Percentiles rank a stretch among this genome's conserved stretches.
Evolutionary conservation across 1,140 invertebrate genomes (phyloP).

Genomic region (honey bee (Apis mellifera)): DNA sequence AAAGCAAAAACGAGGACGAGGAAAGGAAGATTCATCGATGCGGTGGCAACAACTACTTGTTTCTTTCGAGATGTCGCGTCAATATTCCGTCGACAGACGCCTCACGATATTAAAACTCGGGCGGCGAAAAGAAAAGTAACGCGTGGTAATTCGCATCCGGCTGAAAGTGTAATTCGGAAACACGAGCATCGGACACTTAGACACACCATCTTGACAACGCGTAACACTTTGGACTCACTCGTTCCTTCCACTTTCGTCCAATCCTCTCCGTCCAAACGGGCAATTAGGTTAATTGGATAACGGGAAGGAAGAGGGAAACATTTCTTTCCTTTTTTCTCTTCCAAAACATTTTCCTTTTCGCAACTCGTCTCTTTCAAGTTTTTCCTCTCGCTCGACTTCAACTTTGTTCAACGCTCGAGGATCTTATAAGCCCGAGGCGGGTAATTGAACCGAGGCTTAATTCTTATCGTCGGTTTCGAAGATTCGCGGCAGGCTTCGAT

Average conservation of each 20-base stretch:
- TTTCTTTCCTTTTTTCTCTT: background rate
- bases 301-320: too few relatives aligned
- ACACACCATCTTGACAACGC: background rate
- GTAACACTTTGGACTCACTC: background rate
- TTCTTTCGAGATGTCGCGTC: too few relatives aligned
- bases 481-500: conserved; percentile 7
- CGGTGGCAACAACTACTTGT: too few relatives aligned
- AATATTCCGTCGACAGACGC: too few relatives aligned
- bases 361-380: background rate
- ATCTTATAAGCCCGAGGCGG: background rate
- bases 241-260: background rate
- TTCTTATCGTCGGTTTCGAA: background rate
- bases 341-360: background rate
- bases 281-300: conserved; percentile 12
- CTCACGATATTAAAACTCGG: background rate
- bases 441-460: background rate
- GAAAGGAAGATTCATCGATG: too few relatives aligned
- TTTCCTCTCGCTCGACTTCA: background rate
- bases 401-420: background rate
- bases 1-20: too few relatives aligned
- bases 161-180: background rate
- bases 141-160: too few relatives aligned
- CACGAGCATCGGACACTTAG: background rate
- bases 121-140: background rate
- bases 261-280: background rate